Conservation (phyloP, 1,140 invertebrate genomes). For the Pseudobourletiella spinata region DNA sequence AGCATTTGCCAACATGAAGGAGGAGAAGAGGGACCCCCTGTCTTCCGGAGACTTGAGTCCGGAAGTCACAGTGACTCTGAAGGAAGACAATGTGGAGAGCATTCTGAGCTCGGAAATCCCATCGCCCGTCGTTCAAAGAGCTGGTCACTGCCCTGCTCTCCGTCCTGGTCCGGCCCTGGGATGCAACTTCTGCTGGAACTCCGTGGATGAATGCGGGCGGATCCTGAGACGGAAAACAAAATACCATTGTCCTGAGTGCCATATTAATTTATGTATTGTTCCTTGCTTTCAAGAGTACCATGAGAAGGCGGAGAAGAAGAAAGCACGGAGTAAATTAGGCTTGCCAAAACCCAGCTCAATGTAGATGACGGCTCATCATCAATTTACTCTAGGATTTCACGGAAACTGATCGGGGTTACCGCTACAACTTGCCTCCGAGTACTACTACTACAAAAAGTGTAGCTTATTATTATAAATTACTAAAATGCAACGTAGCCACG, state of each 20-base stretch:
- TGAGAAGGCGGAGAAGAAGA: constrained; percentile 42
- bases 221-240: constrained; percentile 74
- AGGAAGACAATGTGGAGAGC: not conserved
- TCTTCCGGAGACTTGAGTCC: not conserved
- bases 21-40: constrained; percentile 6
- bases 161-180: constrained; percentile 68
- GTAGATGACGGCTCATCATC: too few species aligned
- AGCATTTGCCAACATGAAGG: not conserved
- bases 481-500: too few species aligned
- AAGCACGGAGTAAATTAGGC: constrained; percentile 17
- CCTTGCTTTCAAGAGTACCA: constrained; percentile 76
- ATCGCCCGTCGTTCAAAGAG: constrained; percentile 37
- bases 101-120: not conserved
- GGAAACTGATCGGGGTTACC: too few species aligned
- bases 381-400: too few species aligned
- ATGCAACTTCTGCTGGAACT: constrained; percentile 67
- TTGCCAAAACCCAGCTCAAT: constrained; percentile 35
- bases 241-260: constrained; percentile 77
- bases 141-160: constrained; percentile 64
- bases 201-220: constrained; percentile 64
- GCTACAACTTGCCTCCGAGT: too few species aligned
- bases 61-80: not conserved
- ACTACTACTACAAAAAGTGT: too few species aligned
- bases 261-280: constrained; percentile 75
- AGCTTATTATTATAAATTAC: too few species aligned